A percentile compares a stretch with the other conserved stretches of the same genome.
Conservation (phyloP, 2,888 invertebrate species). For the Melinaea marsaeus region DNA sequence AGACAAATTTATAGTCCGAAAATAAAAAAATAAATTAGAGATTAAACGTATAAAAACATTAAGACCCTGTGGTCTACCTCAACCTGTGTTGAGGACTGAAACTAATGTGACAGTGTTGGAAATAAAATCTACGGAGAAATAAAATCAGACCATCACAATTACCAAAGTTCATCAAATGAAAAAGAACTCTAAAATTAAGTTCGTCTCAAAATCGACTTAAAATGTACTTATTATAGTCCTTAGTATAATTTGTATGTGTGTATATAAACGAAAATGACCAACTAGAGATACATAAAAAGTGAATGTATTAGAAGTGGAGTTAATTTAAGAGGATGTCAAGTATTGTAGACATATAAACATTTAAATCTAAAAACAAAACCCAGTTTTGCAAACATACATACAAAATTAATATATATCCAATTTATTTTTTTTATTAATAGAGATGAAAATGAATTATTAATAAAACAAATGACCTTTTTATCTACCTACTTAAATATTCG, state of each 20-base stretch:
- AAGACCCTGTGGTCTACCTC: too few relatives aligned
- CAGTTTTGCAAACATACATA: too few relatives aligned
- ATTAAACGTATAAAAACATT: conserved; percentile 24
- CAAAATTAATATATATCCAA: too few relatives aligned
- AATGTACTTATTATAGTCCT: background rate
- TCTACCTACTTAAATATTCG: too few relatives aligned
- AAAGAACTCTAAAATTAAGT: background rate
- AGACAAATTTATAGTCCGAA: conserved; percentile 8
- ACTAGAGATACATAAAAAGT: conserved; percentile 17
- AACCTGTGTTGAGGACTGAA: conserved; percentile 28
- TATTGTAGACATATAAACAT: too few relatives aligned
- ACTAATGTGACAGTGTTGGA: conserved; percentile 32
- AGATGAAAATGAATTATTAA: too few relatives aligned
- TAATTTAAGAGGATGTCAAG: conserved; percentile 15
- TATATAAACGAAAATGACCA: conserved; percentile 28
- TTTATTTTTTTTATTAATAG: too few relatives aligned
- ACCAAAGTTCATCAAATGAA: conserved; percentile 35
- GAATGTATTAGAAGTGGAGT: conserved; percentile 25
- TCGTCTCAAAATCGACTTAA: conserved; percentile 7
- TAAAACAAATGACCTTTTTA: too few relatives aligned
- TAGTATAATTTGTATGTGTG: conserved; percentile 4
- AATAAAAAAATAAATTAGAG: conserved; percentile 21
- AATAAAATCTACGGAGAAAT: conserved; percentile 26
- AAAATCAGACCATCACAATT: conserved; percentile 43
- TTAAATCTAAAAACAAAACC: too few relatives aligned